phyloP scores from a whole-genome alignment of 2,113 vertebrate genomes.

The Ammodytes dubius region DNA sequence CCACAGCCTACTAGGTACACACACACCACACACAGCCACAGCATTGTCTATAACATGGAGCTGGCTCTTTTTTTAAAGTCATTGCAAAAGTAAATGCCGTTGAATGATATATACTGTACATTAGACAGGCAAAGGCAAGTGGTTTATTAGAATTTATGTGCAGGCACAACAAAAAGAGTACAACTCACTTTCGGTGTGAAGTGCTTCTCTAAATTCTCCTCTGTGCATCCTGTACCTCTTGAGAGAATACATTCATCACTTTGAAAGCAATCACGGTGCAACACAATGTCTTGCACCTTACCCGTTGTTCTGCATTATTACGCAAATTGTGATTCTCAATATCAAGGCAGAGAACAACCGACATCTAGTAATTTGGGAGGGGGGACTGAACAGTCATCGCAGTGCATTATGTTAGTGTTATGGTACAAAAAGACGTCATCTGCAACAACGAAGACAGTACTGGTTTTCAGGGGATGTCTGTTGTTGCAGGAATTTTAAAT shows the following conservation, averaged over 20 bases:
- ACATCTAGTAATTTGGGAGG: conserved; percentile 34
- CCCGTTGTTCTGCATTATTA: conserved; percentile 20
- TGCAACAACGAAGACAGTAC: neutral
- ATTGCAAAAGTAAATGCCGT: neutral
- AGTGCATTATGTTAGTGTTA: conserved; percentile 28
- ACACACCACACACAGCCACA: conserved; percentile 13
- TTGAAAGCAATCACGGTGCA: conserved; percentile 47
- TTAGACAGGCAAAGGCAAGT: conserved; percentile 9
- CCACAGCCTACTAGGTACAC: conserved; percentile 88
- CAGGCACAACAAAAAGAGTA: conserved; percentile 1
- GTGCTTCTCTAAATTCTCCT: conserved; percentile 26
- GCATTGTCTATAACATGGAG: conserved; percentile 1
- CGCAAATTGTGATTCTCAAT: conserved; percentile 36
- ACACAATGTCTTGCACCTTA: conserved; percentile 13
- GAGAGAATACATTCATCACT: conserved; percentile 47
- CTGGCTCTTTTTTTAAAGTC: neutral
- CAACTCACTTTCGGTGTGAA: conserved; percentile 8
- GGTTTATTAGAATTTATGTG: conserved; percentile 37
- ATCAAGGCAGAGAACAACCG: conserved; percentile 41
- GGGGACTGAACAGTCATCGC: conserved; percentile 29
- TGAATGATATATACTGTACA: neutral
- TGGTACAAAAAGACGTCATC: conserved; percentile 39
- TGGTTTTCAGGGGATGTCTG: conserved; percentile 6
- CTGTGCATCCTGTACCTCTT: neutral
- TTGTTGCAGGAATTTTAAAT: neutral